Base-by-base conservation (phyloP, 2,797 vertebrate genomes). In the Anabas testudineus region DNA sequence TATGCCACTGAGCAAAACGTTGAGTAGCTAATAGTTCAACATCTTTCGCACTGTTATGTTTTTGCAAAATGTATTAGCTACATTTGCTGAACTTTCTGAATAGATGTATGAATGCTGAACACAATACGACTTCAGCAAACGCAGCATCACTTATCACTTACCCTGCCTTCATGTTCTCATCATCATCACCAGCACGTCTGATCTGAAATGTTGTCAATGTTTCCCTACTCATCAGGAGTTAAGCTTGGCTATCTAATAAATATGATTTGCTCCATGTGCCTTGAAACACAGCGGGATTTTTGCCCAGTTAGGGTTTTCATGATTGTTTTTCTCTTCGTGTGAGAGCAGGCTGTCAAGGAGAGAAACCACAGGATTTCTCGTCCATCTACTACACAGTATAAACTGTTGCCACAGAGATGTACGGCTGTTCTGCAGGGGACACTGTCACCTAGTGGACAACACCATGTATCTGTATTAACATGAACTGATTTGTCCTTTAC, bases 401-500 rank as follows among this genome's bases (percentile, higher is more conserved):
- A 28, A 8, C 28, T 16, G 22, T 14, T 57, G 39, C 13, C 48
- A 69, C 49, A 61, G 9, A 6, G 37, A 39, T 46, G 15, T 19
- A 57, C 18, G 10, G 53, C 53, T 61, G 58, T 76, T 74, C 28
- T 45, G 28, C 9, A 74, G 74, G 42, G 43, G 65, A 86, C 79
- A 84, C 78, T 84, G 81, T 32, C 86, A 79, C 67, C 90, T 85
- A 76, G 74, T 87, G 90, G 86, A 65, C 55, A 64, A 39, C 10
- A 54, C 32, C 46, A 1, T 59, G 19, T 2, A 64, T 39, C 53
- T 56, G 32, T 36, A 24, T 83, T 53, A 30, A 70, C 15, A 0
- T 54, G 12, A 16, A n/a, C 34, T 48, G 21, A 70, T 58, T 53
- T 54, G 56, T 45, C 32, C 4, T 45, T 47, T 34, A 14, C 2